Conservation (phyloP, 2,113 vertebrate genomes). For the Talpa occidentalis region DNA sequence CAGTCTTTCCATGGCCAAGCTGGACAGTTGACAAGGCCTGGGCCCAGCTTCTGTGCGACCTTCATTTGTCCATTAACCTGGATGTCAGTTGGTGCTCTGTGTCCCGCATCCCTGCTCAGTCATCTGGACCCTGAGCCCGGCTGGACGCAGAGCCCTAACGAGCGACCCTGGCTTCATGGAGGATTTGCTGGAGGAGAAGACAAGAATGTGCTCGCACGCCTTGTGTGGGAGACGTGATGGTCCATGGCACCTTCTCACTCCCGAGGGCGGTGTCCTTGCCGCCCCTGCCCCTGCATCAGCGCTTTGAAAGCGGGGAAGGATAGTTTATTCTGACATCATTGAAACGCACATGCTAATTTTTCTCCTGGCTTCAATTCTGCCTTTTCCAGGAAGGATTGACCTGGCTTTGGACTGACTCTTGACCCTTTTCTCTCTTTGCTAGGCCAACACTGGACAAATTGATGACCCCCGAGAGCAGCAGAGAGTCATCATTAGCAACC, state of each 20-base stretch:
- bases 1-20: not conserved
- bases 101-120: not conserved
- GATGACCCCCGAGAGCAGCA: slow-evolving; percentile 90
- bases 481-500: slow-evolving; percentile 93
- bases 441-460: slow-evolving; percentile 95
- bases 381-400: not conserved
- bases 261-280: not conserved
- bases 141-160: not conserved
- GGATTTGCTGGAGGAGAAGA: not conserved
- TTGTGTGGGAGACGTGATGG: not conserved
- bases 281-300: too few species aligned
- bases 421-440: slow-evolving; percentile 54
- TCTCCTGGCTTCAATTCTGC: not conserved
- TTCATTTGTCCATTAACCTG: not conserved
- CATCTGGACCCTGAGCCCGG: not conserved
- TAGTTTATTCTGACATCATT: not conserved
- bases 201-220: not conserved
- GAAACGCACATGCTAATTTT: not conserved
- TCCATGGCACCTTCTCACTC: not conserved
- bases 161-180: not conserved
- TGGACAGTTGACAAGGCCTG: not conserved
- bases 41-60: not conserved
- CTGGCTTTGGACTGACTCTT: not conserved
- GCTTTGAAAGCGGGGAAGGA: not conserved
- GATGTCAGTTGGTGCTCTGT: not conserved